phyloP scores from a whole-genome alignment of 1,140 invertebrate genomes.

The Nylanderia fulva region DNA sequence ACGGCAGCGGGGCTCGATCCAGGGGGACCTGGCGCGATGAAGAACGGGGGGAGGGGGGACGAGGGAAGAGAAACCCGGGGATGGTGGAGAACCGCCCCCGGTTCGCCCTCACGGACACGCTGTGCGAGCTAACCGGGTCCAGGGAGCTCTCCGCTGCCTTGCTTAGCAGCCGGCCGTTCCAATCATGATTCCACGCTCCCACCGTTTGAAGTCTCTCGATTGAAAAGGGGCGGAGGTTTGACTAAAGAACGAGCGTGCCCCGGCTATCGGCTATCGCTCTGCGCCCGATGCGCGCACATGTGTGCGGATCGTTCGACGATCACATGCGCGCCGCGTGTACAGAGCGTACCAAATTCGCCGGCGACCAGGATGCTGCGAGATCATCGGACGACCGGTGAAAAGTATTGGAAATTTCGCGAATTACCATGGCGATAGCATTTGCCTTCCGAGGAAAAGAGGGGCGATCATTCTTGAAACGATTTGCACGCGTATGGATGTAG shows the following conservation, averaged over 20 bases:
- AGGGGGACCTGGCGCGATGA: constrained; percentile 51
- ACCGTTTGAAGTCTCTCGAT: constrained; percentile 87
- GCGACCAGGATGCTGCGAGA: background rate
- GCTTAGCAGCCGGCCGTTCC: constrained; percentile 83
- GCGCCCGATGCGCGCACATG: constrained; percentile 24
- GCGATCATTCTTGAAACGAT: background rate
- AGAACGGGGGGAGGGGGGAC: constrained; percentile 8
- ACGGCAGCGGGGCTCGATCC: constrained; percentile 76
- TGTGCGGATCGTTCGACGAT: constrained; percentile 15
- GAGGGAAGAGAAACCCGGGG: constrained; percentile 67
- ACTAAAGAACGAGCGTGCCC: constrained; percentile 85
- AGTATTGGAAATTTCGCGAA: background rate
- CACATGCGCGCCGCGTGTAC: constrained; percentile 17
- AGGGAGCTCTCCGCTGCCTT: constrained; percentile 83
- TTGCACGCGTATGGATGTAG: background rate
- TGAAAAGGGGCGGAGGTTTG: constrained; percentile 86
- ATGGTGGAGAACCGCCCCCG: constrained; percentile 77
- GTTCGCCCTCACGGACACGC: constrained; percentile 70
- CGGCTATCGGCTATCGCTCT: constrained; percentile 79
- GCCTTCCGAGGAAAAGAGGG: too few species aligned
- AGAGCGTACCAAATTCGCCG: constrained; percentile 2
- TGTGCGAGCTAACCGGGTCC: constrained; percentile 55
- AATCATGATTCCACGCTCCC: constrained; percentile 86
- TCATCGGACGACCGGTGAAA: background rate
- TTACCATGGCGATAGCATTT: background rate